Evolutionary conservation across 2,113 vertebrate species (phyloP), one percentile per base, ranked within the genome.

Genomic region (Microcebus jonahi): DNA sequence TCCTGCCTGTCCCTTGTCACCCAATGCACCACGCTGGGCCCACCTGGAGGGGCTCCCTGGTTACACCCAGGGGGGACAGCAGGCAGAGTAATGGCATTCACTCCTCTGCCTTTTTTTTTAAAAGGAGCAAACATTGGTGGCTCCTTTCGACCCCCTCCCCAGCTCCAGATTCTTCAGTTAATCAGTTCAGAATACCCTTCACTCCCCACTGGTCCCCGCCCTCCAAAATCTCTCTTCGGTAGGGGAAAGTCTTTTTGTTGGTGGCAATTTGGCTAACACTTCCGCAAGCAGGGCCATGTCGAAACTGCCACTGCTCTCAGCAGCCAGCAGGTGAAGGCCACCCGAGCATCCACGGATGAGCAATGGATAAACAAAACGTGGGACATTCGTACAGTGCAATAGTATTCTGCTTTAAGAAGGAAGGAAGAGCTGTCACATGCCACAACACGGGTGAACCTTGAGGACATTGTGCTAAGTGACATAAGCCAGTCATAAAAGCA

Each of bases 41-140:
- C 11, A 0, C 3, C 3, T 8, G 3, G 50, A n/a, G 18, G 36
- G 57, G 53, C 59, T 65, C 48, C 20, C 23, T 4, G 2, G 27
- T 50, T 59, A 50, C 29, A 34, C n/a, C 50, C 36, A 3, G 15
- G 36, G 53, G 55, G 67, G 34, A 59, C 18, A 4, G 21, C 53
- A 23, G 6, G 80, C 57, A 55, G 55, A 83, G 79, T 31, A 25
- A 34, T 23, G 21, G 36, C 31, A 15, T 20, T 79, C 42, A 42
- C 57, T 65, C 23, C 45, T 81, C 27, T 0, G 4, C 3, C 53
- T 91, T 92, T 75, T 57, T 57, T 68, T 86, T 53, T 15, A 12
- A 90, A 76, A 81, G 83, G 11, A 76, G 57, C 53, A 83, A 14
- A 59, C 18, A 15, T 67, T 21, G 6, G 1, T 55, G 61, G 11